A percentile compares a stretch with the other conserved stretches of the same genome.
Evolutionary conservation across 2,888 invertebrate species (phyloP).

Genomic region (Seira sanloemensis): DNA sequence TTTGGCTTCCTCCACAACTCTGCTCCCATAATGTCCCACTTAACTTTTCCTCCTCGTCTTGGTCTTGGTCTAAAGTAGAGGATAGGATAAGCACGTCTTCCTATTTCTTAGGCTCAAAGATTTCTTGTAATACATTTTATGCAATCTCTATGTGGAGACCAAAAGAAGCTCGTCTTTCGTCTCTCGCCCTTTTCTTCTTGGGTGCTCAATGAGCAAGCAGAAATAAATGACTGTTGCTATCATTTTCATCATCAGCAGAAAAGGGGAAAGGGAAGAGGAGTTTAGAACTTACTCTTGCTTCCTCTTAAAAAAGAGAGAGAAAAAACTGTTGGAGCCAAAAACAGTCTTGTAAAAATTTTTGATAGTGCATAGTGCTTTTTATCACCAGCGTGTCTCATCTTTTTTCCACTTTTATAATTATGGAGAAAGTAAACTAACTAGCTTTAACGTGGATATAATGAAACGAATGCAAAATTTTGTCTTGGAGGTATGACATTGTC

Average conservation of each 20-base stretch:
- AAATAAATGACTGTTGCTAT: constrained; percentile 36
- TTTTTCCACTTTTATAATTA: not conserved
- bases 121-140: not conserved
- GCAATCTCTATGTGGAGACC: not conserved
- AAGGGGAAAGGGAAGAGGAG: constrained; percentile 11
- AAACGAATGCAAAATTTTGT: no score
- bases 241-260: constrained; percentile 40
- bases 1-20: constrained; percentile 16
- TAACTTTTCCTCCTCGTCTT: not conserved
- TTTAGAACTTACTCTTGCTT: no score
- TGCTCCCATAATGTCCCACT: constrained; percentile 22
- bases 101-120: not conserved
- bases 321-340: no score
- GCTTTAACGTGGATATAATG: no score
- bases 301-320: no score
- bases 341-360: no score
- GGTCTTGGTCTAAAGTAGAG: not conserved
- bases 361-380: no score
- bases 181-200: not conserved
- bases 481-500: no score
- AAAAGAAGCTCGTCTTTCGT: no score
- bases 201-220: not conserved
- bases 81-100: not conserved
- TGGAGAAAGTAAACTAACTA: no score
- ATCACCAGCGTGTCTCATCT: not conserved